A percentile compares a stretch with the other conserved stretches of the same genome.
Conservation (phyloP, 2,113 vertebrate genomes). For the Pandion haliaetus region DNA sequence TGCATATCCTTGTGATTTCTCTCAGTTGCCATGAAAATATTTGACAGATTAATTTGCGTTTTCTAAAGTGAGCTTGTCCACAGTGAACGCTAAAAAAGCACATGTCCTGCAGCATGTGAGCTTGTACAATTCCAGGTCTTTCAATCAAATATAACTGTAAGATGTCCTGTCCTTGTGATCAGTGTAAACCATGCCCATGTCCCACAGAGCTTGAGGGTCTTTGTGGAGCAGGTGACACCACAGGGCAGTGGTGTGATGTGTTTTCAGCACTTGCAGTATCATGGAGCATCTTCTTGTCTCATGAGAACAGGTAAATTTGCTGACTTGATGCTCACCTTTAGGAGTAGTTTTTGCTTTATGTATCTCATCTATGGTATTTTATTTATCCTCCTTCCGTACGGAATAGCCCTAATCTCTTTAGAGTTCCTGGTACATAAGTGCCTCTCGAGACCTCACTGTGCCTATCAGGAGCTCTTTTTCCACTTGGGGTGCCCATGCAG, state of each 20-base stretch:
- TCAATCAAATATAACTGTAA: background rate
- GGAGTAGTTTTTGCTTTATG: background rate
- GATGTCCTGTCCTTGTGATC: background rate
- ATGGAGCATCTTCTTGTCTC: fast-evolving
- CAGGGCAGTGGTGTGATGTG: no score
- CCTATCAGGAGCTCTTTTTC: background rate
- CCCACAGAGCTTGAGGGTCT: background rate
- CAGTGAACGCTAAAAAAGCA: background rate
- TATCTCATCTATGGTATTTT: background rate
- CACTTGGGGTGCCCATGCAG: background rate
- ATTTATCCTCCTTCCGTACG: background rate
- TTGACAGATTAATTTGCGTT: background rate
- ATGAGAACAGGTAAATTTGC: background rate
- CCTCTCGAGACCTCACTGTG: background rate
- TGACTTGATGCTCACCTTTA: background rate
- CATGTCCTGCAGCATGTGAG: background rate
- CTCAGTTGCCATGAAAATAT: background rate
- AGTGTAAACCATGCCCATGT: background rate
- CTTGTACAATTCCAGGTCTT: background rate
- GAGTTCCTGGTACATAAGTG: fast-evolving
- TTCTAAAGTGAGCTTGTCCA: background rate
- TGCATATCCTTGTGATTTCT: background rate
- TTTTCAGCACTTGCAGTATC: background rate
- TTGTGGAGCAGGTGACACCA: background rate
- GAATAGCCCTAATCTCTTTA: background rate